These are phyloP conservation scores for Pristionchus entomophagus DNA, from an alignment of 2,888 invertebrate species.

Conservation along the genomic window DNA sequence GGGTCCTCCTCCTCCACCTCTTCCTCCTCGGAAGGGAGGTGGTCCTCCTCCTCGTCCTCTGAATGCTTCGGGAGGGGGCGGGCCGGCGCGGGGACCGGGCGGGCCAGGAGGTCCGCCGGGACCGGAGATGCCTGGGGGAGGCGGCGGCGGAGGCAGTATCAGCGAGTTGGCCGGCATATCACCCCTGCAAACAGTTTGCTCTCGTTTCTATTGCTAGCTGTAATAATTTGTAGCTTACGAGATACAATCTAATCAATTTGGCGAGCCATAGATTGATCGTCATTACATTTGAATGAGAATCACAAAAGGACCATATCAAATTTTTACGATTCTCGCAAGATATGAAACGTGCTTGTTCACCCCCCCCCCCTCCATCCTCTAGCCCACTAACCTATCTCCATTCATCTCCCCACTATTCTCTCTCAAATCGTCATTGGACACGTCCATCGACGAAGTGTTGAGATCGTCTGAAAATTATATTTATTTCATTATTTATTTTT, in stretches of 20 bases:
- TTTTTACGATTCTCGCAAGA: no score
- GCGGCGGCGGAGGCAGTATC: conserved; percentile 9
- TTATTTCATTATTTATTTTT: neutral
- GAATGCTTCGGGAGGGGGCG: neutral
- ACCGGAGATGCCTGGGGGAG: neutral
- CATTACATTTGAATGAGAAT: no score
- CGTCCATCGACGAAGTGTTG: neutral
- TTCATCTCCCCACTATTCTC: neutral
- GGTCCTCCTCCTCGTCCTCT: neutral
- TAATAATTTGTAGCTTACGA: no score
- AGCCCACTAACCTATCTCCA: no score
- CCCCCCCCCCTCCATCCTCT: no score
- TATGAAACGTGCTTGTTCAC: no score
- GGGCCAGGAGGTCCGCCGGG: neutral
- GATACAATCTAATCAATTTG: no score
- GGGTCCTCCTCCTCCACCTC: conserved; percentile 4
- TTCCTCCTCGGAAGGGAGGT: neutral
- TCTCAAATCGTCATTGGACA: neutral
- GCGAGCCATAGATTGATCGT: no score
- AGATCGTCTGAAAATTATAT: neutral
- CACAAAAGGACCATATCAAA: no score
- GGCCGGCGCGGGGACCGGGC: neutral
- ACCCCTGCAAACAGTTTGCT: no score
- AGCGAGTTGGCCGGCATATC: neutral
- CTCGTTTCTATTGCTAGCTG: no score